Evolutionary conservation across 2,797 vertebrate genomes (phyloP).

Genomic region (Chaenodraco wilsoni): DNA sequence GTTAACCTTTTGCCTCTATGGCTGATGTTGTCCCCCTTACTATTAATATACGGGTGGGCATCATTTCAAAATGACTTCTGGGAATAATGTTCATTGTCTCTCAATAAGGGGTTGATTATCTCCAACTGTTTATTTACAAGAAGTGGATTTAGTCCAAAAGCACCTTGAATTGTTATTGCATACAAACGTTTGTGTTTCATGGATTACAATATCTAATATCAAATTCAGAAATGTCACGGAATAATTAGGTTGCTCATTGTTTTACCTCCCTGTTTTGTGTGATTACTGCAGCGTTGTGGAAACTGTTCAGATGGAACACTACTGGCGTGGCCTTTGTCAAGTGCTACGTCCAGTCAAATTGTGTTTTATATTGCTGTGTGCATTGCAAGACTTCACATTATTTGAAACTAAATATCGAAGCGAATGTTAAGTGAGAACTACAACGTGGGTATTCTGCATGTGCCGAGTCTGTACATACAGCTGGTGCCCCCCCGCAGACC

Average conservation of each 20-base stretch:
- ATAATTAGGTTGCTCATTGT: slow-evolving; percentile 29
- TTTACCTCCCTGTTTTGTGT: slow-evolving; percentile 41
- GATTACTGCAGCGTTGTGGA: slow-evolving; percentile 36
- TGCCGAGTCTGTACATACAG: slow-evolving; percentile 60
- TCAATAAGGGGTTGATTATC: slow-evolving; percentile 61
- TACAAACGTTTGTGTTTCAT: slow-evolving; percentile 40
- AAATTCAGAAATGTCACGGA: slow-evolving; percentile 39
- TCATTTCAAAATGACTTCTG: slow-evolving; percentile 58
- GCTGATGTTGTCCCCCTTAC: slow-evolving; percentile 46
- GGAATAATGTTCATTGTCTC: slow-evolving; percentile 60
- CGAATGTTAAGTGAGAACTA: slow-evolving; percentile 18
- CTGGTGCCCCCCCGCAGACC: slow-evolving; percentile 52
- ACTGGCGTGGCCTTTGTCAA: slow-evolving; percentile 14
- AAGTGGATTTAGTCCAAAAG: slow-evolving; percentile 61
- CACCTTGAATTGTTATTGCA: slow-evolving; percentile 51
- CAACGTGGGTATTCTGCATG: slow-evolving; percentile 19
- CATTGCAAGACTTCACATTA: slow-evolving; percentile 26
- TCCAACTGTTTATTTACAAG: slow-evolving; percentile 59
- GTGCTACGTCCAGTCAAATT: slow-evolving; percentile 21
- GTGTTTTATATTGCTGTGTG: slow-evolving; percentile 36
- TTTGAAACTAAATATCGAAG: slow-evolving; percentile 38
- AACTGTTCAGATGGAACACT: slow-evolving; percentile 36
- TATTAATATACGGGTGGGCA: slow-evolving; percentile 66
- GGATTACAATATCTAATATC: slow-evolving; percentile 39
- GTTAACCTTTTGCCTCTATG: slow-evolving; percentile 67